A percentile compares a stretch with the other conserved stretches of the same genome.
Evolutionary conservation across 2,797 vertebrate genomes (phyloP).

Genomic region (Pseudochirops corinnae): DNA sequence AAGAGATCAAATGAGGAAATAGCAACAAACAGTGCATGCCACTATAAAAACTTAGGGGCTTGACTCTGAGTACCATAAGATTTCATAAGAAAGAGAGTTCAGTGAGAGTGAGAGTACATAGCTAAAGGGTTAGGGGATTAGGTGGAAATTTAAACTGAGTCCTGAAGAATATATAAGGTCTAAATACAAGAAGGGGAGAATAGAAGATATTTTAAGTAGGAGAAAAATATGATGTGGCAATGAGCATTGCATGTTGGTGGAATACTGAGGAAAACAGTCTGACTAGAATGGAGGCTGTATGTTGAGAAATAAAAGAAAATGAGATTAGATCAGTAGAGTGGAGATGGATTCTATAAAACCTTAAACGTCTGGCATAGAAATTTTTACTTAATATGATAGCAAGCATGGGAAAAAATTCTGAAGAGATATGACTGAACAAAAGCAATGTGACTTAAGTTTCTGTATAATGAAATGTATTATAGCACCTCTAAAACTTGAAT

Average conservation of each 20-base stretch:
- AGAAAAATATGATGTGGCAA: neutral
- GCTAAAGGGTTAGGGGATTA: neutral
- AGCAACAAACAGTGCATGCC: neutral
- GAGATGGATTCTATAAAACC: neutral
- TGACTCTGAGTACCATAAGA: neutral
- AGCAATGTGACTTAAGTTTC: neutral
- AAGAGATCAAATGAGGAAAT: neutral
- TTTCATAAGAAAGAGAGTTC: neutral
- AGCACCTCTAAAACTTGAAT: neutral
- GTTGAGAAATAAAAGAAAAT: neutral
- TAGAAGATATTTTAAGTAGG: neutral
- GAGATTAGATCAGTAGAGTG: neutral
- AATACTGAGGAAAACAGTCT: neutral
- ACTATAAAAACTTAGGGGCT: neutral
- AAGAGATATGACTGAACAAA: neutral
- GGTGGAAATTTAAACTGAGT: neutral
- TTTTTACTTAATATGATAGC: neutral
- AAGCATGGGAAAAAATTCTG: neutral
- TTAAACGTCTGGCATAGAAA: neutral
- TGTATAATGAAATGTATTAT: neutral
- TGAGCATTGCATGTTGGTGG: neutral
- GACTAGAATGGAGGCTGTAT: neutral
- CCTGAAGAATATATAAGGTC: neutral
- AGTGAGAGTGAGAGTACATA: neutral
- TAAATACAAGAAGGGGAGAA: neutral